phyloP scores from a whole-genome alignment of 2,113 vertebrate species.

The Coturnix japonica region DNA sequence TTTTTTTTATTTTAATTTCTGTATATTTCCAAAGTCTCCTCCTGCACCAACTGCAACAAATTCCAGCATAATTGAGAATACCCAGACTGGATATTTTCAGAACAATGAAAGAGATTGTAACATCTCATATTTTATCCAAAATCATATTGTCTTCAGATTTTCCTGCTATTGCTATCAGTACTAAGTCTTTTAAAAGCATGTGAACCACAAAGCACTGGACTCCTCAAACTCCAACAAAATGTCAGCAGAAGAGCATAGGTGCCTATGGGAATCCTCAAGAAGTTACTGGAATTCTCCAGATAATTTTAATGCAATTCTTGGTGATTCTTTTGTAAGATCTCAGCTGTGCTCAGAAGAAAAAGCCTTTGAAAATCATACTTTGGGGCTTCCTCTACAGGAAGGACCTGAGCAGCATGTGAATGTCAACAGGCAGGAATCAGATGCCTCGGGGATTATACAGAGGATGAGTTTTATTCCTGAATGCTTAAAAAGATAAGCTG shows the following conservation, averaged over 20 bases:
- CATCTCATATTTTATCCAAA: background rate
- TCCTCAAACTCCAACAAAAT: background rate
- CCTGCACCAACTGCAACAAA: background rate
- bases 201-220: background rate
- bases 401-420: background rate
- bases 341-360: slow-evolving; percentile 12
- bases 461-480: background rate
- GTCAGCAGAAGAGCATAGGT: background rate
- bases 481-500: background rate
- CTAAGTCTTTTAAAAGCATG: background rate
- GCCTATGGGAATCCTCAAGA: background rate
- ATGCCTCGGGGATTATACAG: background rate
- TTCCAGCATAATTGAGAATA: background rate
- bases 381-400: background rate
- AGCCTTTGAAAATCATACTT: slow-evolving; percentile 17
- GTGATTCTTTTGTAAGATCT: slow-evolving; percentile 5
- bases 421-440: background rate
- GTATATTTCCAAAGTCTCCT: background rate
- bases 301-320: background rate
- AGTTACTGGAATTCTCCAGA: background rate
- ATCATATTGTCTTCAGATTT: background rate
- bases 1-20: background rate
- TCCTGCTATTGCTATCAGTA: background rate
- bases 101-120: background rate
- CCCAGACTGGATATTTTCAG: background rate